Conservation (phyloP, 2,113 vertebrate species). For the Cheilinus undulatus region DNA sequence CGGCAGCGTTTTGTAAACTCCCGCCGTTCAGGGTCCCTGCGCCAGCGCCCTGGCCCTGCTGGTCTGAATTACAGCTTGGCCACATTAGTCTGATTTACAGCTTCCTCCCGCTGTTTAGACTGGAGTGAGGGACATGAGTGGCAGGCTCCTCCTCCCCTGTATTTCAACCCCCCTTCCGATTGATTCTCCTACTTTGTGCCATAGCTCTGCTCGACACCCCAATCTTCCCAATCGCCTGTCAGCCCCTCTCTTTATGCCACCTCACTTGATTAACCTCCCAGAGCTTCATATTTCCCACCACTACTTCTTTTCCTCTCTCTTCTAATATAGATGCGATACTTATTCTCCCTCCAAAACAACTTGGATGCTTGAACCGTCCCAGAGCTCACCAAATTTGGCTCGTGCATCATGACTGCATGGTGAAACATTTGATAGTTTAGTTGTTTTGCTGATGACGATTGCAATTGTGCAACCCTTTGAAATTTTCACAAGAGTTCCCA, state of each 20-base stretch:
- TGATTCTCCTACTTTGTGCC: constrained; percentile 28
- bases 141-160: constrained; percentile 47
- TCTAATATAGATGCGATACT: too few relatives aligned
- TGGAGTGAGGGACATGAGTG: constrained; percentile 65
- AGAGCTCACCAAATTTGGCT: too few relatives aligned
- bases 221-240: neutral
- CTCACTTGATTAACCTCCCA: constrained; percentile 31
- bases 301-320: neutral
- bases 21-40: constrained; percentile 67
- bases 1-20: constrained; percentile 76
- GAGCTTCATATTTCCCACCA: neutral
- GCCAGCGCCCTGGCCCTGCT: constrained; percentile 75
- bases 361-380: too few relatives aligned
- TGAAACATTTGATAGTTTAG: too few relatives aligned
- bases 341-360: too few relatives aligned
- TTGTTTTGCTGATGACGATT: too few relatives aligned
- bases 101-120: constrained; percentile 86
- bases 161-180: constrained; percentile 36
- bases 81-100: constrained; percentile 86
- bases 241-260: neutral
- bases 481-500: too few relatives aligned
- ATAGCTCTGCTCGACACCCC: constrained; percentile 33
- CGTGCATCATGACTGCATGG: too few relatives aligned
- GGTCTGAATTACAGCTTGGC: constrained; percentile 84
- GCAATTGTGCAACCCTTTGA: too few relatives aligned